Evolutionary conservation across 2,888 invertebrate species (phyloP), one percentile per base, ranked within the genome.

Genomic region (Troilus luridus): DNA sequence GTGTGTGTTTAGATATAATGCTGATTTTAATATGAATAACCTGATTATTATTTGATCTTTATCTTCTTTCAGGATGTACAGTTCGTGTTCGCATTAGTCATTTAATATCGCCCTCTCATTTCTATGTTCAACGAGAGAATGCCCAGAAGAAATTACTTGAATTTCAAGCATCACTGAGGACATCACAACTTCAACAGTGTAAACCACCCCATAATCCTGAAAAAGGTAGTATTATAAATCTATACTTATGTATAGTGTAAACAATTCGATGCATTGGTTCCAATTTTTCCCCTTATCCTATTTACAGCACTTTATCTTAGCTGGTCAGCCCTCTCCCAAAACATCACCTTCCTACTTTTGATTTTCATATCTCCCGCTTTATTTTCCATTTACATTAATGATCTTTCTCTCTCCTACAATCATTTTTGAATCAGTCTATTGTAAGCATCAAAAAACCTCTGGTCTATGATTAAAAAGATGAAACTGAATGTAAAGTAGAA

Each of bases 41-140:
- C 19, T 85, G 21, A 0, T 21, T 56, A 56, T 85, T 56, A 85
- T 85, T 21, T 85, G 0, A n/a, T 56, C 12, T 85, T 5, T 58
- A n/a, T 85, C 14, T 85, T 85, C 56, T 11, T n/a, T 85, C 85
- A 92, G 92, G 90, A 1, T 77, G 91, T 21, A 27, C 72, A 21
- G 54, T 92, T 17, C 19, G 58, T 0, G 91, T 88, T 14, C 54
- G 27, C 17, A 88, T 92, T n/a, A 81, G 91, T 94, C 95, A 94
- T 93, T 93, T 95, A 77, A 93, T 93, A n/a, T 94, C 93, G n/a
- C 92, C 92, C 9, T 91, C 91, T 10, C 90, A 92, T 89, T 92
- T 93, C 72, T 92, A 92, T 88, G 91, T 93, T 95, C 11, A 93
- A 93, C 88, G 94, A 95, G 91, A 95, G 94, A 85, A 89, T 14